Percentiles rank a stretch among this genome's conserved stretches.
Conservation (phyloP, 1,140 invertebrate genomes). For the Drosophila nigromelanica region DNA sequence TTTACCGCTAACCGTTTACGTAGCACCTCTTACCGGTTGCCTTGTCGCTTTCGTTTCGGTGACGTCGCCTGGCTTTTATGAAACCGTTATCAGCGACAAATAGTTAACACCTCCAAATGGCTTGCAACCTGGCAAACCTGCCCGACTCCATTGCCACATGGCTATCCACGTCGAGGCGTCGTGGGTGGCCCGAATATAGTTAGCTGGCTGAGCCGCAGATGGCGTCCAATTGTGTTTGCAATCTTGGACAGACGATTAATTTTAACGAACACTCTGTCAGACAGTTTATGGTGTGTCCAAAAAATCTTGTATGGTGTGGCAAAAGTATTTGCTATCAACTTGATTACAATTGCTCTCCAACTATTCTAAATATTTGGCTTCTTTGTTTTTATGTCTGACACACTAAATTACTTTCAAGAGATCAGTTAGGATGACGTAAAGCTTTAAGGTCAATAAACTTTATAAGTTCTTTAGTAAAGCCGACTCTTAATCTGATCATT, state of each 20-base stretch:
- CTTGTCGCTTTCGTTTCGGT: not conserved
- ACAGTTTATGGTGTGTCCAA: not conserved
- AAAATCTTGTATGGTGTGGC: not conserved
- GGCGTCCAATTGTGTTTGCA: too few relatives aligned
- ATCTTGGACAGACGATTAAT: not conserved
- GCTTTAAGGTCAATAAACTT: slow-evolving; percentile 2
- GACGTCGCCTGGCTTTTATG: slow-evolving; percentile 2
- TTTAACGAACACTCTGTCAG: not conserved
- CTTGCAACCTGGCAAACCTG: not conserved
- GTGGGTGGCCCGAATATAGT: slow-evolving; percentile 7
- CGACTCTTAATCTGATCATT: slow-evolving; percentile 2
- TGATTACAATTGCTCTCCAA: not conserved
- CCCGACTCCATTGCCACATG: not conserved
- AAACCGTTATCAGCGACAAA: slow-evolving; percentile 14
- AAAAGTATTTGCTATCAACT: not conserved
- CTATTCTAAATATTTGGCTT: too few relatives aligned
- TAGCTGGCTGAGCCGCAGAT: not conserved
- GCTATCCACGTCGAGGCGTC: not conserved
- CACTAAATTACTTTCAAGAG: too few relatives aligned
- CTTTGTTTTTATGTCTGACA: too few relatives aligned
- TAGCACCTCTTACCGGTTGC: slow-evolving; percentile 1
- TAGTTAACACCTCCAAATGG: slow-evolving; percentile 1
- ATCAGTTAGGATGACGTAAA: not conserved
- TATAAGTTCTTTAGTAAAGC: not conserved
- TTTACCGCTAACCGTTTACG: slow-evolving; percentile 10